These are phyloP conservation scores for Anthopleura xanthogrammica DNA, from an alignment of 92 coral and sea anemone genomes.

Conservation along the genomic window DNA sequence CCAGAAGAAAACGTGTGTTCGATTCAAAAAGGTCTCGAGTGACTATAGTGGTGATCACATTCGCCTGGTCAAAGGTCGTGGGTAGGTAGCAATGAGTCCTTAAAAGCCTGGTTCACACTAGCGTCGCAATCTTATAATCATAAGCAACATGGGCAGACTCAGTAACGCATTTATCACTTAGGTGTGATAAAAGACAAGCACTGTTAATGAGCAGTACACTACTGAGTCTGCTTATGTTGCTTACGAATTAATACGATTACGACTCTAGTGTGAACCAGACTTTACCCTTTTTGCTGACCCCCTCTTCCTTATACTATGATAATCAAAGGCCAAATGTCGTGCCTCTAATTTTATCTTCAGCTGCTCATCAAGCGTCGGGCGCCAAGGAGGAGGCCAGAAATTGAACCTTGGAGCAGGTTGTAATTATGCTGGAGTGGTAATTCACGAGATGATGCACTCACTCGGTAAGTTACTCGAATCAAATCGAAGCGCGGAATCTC, in stretches of 20 bases:
- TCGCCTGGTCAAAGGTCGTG: constrained; percentile 47
- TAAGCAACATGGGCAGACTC: no score
- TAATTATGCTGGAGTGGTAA: constrained; percentile 64
- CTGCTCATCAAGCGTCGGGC: constrained; percentile 68
- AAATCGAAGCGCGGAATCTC: no score
- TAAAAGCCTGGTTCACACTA: no score
- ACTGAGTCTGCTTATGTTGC: no score
- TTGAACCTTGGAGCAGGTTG: constrained; percentile 74
- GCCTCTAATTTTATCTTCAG: constrained; percentile 7
- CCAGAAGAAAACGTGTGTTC: constrained; percentile 53
- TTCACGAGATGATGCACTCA: constrained; percentile 76
- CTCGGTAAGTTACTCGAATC: constrained; percentile 46
- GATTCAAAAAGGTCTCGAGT: constrained; percentile 41
- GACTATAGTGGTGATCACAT: constrained; percentile 62
- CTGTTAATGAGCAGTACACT: no score
- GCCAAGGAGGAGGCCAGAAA: constrained; percentile 56
- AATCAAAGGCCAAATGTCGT: no score
- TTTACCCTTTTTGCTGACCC: no score
- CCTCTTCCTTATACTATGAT: neutral
- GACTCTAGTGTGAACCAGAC: no score
- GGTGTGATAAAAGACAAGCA: no score
- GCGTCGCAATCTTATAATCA: no score
- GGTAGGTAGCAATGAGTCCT: constrained; percentile 32
- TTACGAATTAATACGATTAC: no score
- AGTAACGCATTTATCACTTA: no score